Evolutionary conservation across 2,888 invertebrate genomes (phyloP), one percentile per base, ranked within the genome.

Genomic region (Drosophila yooni): DNA sequence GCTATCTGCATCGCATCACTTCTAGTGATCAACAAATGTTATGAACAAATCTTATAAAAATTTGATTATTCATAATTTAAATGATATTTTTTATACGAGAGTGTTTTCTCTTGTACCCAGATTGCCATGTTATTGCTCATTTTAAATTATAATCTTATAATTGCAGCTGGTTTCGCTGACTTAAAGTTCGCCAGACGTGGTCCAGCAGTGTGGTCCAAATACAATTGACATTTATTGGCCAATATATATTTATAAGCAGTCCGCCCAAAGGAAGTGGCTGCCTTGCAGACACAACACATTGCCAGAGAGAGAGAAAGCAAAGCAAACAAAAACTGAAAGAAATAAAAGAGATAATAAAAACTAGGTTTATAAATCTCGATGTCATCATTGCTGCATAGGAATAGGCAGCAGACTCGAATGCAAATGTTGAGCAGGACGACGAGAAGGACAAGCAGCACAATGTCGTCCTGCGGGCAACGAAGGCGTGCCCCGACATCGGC

Each of bases 171-270:
- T 46, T 43, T n/a, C 68, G 33, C 51, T n/a, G 56, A 61, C 54
- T 59, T 27, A 27, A 43, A 46, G 61, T 59, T 60, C 15, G 50
- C 61, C 54, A 65, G 46, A 60, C 61, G 31, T 58, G 34, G 34
- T 31, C 52, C 64, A 57, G 73, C 59, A 64, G 57, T 73, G 70
- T 70, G 64, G 66, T 70, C 76, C 56, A 69, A 79, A 76, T 64
- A 82, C 79, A 89, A 85, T 90, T 91, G 89, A 91, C 91, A 85
- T 81, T 91, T 91, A 91, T 91, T 90, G 89, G 81, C 82, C 82
- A 82, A 90, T 84, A 85, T 85, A 87, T 83, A 90, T 90, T 84
- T 89, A 82, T 74, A 81, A 82, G 88, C 76, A 68, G 57, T 54
- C 69, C 72, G 61, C 74, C 75, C 76, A 71, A 57, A 66, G 81